Conservation (phyloP, 2,797 vertebrate species). For the Siniperca obscura region DNA sequence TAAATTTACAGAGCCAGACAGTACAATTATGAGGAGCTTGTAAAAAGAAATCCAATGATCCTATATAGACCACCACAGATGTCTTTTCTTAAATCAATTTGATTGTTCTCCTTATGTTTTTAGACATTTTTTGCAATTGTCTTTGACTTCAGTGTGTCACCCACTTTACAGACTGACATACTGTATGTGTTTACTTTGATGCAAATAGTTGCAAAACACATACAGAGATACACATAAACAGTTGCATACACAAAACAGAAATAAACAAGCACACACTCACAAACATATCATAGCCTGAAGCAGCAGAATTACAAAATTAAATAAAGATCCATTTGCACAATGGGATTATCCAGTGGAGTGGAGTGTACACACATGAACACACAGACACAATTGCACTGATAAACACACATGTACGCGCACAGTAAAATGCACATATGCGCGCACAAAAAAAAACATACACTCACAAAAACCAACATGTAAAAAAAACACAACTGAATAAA, state of each 20-base stretch:
- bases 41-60: background rate
- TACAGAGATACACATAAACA: slow-evolving; percentile 5
- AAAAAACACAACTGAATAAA: background rate
- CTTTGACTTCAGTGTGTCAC: background rate
- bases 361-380: slow-evolving; percentile 23
- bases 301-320: slow-evolving; percentile 23
- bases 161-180: background rate
- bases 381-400: slow-evolving; percentile 24
- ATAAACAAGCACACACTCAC: background rate
- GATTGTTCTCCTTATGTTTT: background rate
- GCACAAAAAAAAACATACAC: background rate
- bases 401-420: background rate
- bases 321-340: slow-evolving; percentile 39
- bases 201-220: background rate
- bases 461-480: background rate
- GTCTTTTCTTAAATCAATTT: background rate
- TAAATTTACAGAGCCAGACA: slow-evolving; percentile 25
- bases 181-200: background rate
- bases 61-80: background rate
- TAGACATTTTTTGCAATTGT: background rate
- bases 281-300: slow-evolving; percentile 19
- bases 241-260: slow-evolving; percentile 12
- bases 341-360: slow-evolving; percentile 32
- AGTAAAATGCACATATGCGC: background rate
- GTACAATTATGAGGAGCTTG: background rate